A percentile compares a stretch with the other conserved stretches of the same genome.
Evolutionary conservation across 2,888 invertebrate genomes (phyloP).

Genomic region (Strigamia transsilvanica): DNA sequence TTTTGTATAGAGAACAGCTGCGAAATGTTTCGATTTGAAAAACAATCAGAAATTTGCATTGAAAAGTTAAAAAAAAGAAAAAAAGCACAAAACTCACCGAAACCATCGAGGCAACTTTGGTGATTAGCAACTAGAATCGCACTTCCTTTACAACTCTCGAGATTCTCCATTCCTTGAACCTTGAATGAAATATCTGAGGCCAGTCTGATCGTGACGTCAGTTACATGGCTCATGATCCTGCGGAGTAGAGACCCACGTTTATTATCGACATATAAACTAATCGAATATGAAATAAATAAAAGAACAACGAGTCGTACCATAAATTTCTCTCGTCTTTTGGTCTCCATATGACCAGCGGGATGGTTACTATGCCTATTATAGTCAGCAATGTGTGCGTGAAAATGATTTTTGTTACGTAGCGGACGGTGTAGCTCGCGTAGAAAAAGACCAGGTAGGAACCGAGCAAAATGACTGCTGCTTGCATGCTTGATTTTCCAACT

Average conservation of each 20-base stretch:
- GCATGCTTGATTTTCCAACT: background rate
- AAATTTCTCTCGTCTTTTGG: background rate
- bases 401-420: background rate
- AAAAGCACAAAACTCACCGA: background rate
- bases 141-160: background rate
- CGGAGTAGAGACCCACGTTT: background rate
- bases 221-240: background rate
- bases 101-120: conserved; percentile 10
- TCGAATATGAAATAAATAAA: background rate
- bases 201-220: background rate
- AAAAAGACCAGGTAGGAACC: background rate
- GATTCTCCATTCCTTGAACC: background rate
- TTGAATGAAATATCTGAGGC: background rate
- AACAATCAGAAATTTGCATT: too few species aligned
- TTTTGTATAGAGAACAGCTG: too few species aligned
- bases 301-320: background rate
- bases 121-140: conserved; percentile 14
- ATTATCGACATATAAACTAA: background rate
- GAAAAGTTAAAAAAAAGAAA: too few species aligned
- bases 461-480: background rate
- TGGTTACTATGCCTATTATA: background rate
- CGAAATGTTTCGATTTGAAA: too few species aligned
- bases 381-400: background rate
- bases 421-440: background rate
- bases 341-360: background rate